Base-by-base conservation (phyloP, 2,888 invertebrate genomes). In the Tiliacea aurago region DNA sequence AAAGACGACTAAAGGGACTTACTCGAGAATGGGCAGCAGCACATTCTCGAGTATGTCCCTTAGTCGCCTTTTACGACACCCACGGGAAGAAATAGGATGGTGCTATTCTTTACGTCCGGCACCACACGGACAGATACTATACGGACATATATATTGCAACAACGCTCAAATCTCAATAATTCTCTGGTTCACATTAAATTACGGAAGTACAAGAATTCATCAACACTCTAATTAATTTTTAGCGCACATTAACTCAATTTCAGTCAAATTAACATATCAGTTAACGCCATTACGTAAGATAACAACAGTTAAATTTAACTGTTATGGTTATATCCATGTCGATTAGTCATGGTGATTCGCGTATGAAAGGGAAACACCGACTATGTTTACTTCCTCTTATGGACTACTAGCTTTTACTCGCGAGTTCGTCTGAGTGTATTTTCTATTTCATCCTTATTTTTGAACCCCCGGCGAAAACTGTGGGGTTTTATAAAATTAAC, bases 291-390 rank as follows among this genome's bases (percentile, higher is more conserved):
- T 82, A 78, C 47, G 47, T 83, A 62, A 78, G 58, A 71, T 75
- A 65, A 53, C 63, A 56, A 59, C 67, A 56, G 70, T 84, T 77
- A 66, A 70, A 58, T 80, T 62, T 70, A 61, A 80, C 59, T 67
- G 33, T 6, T 61, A 45, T 23, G 56, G 68, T 53, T 58, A 73
- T 63, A 41, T 51, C 53, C 47, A 64, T 53, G 28, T n/a, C 70
- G 51, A 74, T 81, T 79, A 69, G 79, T 79, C n/a, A 81, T 28
- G 61, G 74, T 59, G 55, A 78, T 78, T 28, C 18, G 71, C 49
- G 28, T 55, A 62, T 49, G 65, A 79, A 71, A 66, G 71, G 51
- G 65, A 68, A 79, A 33, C 43, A 61, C 47, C 15, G 53, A 28
- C 51, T 23, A n/a, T 47, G 33, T 66, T 51, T 49, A 63, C 64